Base-by-base conservation (phyloP, 2,797 vertebrate genomes). In the Lagocephalus sceleratus region DNA sequence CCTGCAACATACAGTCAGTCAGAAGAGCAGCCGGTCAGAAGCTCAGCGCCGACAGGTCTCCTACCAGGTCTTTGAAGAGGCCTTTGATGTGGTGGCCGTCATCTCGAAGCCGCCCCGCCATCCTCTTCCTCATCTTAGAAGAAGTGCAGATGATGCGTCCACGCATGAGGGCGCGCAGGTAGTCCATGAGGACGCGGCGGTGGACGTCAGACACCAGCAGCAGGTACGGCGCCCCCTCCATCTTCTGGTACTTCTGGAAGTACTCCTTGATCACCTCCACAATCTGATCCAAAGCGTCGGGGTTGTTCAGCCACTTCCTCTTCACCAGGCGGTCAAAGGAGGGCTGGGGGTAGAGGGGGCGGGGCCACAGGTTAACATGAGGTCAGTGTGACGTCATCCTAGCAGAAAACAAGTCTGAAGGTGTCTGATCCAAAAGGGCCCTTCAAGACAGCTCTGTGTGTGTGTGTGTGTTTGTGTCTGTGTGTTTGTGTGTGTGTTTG, bases 11-110 rank as follows among this genome's bases (percentile, higher is more conserved):
- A 15, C 2, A n/a, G n/a, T n/a, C n/a, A n/a, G n/a, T n/a, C n/a
- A n/a, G n/a, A n/a, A n/a, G n/a, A n/a, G n/a, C n/a, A n/a, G n/a
- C n/a, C n/a, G n/a, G n/a, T n/a, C n/a, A n/a, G n/a, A n/a, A n/a
- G n/a, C n/a, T n/a, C n/a, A n/a, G n/a, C n/a, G n/a, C n/a, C n/a
- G n/a, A n/a, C n/a, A n/a, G n/a, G n/a, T n/a, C n/a, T n/a, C 91
- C 91, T 40, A 96, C 95, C 92, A 96, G 82, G 38, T 92, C 89
- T 60, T 87, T 81, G 76, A 98, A 98, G 69, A 98, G 92, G n/a
- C 85, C 82, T 54, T 92, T 92, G 54, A 97, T 91, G 72, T 91
- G 91, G 2, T 68, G 86, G 20, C 92, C 92, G 68, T 97, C 95
- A 0, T 94, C 92, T 0, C 90, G 74, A 3, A 97, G 91, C 5